Conservation (phyloP, 2,888 invertebrate species). For the Gnatocerus cornutus region DNA sequence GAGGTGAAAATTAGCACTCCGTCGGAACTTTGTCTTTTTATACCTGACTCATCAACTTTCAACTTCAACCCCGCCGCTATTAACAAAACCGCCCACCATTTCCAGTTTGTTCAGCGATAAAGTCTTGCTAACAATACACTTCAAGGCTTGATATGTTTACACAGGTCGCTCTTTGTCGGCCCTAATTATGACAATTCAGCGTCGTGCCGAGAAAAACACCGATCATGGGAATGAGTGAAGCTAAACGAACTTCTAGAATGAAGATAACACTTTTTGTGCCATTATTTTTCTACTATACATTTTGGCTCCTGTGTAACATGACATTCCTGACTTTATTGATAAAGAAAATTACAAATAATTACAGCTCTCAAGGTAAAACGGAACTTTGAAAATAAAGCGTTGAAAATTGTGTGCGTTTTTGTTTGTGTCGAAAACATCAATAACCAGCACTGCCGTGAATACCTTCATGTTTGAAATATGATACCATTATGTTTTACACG, state of each 20-base stretch:
- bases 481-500: not conserved
- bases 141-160: constrained; percentile 38
- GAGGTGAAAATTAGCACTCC: constrained; percentile 20
- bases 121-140: constrained; percentile 41
- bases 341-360: no score
- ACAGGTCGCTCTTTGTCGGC: constrained; percentile 23
- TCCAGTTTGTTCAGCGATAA: constrained; percentile 33
- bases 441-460: not conserved
- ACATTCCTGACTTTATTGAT: no score
- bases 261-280: no score
- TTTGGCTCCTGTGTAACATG: no score
- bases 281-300: no score
- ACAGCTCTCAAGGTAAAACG: no score
- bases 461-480: not conserved
- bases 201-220: not conserved
- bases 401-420: not conserved
- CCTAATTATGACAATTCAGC: constrained; percentile 33
- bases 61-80: constrained; percentile 23
- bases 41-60: constrained; percentile 42
- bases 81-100: constrained; percentile 47
- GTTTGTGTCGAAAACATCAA: not conserved
- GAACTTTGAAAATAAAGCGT: not conserved
- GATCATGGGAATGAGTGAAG: not conserved
- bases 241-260: no score
- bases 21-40: constrained; percentile 30